phyloP scores from a whole-genome alignment of 1,140 invertebrate genomes.

The Penaeus vannamei region DNA sequence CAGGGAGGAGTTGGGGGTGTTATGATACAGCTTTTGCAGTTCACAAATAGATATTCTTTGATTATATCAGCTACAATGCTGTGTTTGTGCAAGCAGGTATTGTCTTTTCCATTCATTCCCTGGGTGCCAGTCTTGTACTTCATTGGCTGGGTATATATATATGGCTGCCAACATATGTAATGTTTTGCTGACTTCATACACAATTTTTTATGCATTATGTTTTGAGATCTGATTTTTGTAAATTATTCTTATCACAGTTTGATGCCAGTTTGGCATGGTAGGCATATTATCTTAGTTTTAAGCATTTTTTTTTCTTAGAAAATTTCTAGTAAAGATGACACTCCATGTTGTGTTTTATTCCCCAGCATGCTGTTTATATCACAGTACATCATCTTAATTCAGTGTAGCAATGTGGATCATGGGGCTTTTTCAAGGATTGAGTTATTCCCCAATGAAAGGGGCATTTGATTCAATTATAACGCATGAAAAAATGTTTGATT shows the following conservation, averaged over 20 bases:
- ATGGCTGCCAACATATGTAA: constrained; percentile 29
- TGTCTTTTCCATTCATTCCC: constrained; percentile 31
- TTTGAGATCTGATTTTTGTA: constrained; percentile 57
- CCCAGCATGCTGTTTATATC: background rate
- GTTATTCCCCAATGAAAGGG: too few species aligned
- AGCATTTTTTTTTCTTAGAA: constrained; percentile 55
- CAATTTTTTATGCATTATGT: constrained; percentile 43
- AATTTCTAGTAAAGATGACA: constrained; percentile 64
- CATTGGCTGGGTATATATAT: constrained; percentile 6
- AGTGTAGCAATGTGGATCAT: background rate
- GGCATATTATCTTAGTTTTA: constrained; percentile 62
- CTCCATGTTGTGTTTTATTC: constrained; percentile 23
- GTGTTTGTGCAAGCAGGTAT: background rate
- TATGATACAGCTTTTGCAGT: constrained; percentile 28
- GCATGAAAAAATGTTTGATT: too few species aligned
- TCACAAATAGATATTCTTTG: constrained; percentile 5
- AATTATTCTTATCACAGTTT: constrained; percentile 58
- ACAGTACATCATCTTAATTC: background rate
- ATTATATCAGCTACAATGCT: constrained; percentile 9
- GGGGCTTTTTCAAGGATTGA: too few species aligned
- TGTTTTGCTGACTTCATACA: constrained; percentile 27
- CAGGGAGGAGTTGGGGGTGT: constrained; percentile 9
- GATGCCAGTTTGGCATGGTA: constrained; percentile 54
- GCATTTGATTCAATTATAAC: too few species aligned
- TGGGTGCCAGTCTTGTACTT: constrained; percentile 45